These are phyloP conservation scores for Hyposmocoma kahamanoa DNA, from an alignment of 1,140 invertebrate species.

Conservation along the genomic window DNA sequence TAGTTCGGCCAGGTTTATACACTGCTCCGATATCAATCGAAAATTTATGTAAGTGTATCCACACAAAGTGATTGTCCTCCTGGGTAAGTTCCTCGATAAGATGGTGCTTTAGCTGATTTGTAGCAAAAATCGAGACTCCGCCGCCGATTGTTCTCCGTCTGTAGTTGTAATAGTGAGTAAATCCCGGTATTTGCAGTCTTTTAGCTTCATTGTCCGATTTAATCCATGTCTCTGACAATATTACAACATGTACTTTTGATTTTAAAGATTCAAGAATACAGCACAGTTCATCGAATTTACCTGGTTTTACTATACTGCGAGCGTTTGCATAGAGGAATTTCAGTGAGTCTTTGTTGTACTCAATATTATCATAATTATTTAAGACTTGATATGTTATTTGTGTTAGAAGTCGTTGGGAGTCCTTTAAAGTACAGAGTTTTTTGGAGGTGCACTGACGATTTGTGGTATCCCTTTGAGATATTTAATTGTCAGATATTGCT, in stretches of 20 bases:
- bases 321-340: slow-evolving; percentile 12
- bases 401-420: no score
- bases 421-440: neutral
- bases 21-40: slow-evolving; percentile 16
- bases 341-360: neutral
- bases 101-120: slow-evolving; percentile 13
- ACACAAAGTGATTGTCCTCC: slow-evolving; percentile 17
- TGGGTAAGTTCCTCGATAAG: slow-evolving; percentile 7
- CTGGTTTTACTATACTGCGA: slow-evolving; percentile 8
- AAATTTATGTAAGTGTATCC: slow-evolving; percentile 18
- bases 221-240: slow-evolving; percentile 18
- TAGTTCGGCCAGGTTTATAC: slow-evolving; percentile 10
- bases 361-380: neutral
- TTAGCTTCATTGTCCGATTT: slow-evolving; percentile 12
- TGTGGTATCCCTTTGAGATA: slow-evolving; percentile 6
- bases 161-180: slow-evolving; percentile 18
- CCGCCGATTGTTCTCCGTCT: slow-evolving; percentile 15
- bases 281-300: slow-evolving; percentile 12
- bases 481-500: neutral
- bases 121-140: slow-evolving; percentile 21
- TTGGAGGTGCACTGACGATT: neutral
- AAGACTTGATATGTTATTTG: neutral
- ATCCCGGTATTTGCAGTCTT: slow-evolving; percentile 5
- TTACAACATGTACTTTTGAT: slow-evolving; percentile 7
- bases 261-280: slow-evolving; percentile 3